These are phyloP conservation scores for Leuciscus waleckii DNA, from an alignment of 2,797 vertebrate genomes.

Conservation along the genomic window DNA sequence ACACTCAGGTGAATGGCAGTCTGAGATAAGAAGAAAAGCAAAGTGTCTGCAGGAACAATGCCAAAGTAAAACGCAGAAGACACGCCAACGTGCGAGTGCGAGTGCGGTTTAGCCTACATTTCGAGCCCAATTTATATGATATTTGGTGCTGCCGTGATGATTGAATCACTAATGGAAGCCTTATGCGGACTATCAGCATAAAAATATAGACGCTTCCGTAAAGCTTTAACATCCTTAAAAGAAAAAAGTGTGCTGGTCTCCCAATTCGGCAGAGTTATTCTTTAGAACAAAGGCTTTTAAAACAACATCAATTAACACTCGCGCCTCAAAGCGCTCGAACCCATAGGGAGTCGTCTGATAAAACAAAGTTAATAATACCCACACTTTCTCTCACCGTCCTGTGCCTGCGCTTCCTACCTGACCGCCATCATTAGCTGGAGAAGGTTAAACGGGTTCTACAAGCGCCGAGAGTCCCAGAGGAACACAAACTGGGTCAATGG, in stretches of 20 bases:
- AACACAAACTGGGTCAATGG: constrained; percentile 56
- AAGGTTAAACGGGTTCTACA: constrained; percentile 54
- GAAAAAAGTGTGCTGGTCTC: not conserved
- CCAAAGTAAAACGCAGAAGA: not conserved
- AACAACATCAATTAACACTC: constrained; percentile 53
- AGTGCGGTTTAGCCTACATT: not conserved
- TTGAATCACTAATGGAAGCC: not conserved
- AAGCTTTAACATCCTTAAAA: not conserved
- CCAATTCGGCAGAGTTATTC: constrained; percentile 16
- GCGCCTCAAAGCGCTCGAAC: constrained; percentile 49
- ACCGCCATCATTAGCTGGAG: constrained; percentile 55
- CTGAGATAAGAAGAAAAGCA: constrained; percentile 32
- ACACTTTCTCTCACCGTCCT: constrained; percentile 30
- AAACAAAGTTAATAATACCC: constrained; percentile 52
- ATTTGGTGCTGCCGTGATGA: not conserved
- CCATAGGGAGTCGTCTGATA: constrained; percentile 44
- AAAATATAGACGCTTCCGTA: not conserved
- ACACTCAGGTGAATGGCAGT: constrained; percentile 12
- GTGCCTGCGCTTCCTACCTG: constrained; percentile 43
- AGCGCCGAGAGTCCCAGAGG: constrained; percentile 39
- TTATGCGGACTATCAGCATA: not conserved
- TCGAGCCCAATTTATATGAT: not conserved
- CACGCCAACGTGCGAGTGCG: not conserved
- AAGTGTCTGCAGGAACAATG: not conserved
- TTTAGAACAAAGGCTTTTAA: constrained; percentile 47